phyloP scores from a whole-genome alignment of 2,888 invertebrate genomes.

The Drosophila lacicola region DNA sequence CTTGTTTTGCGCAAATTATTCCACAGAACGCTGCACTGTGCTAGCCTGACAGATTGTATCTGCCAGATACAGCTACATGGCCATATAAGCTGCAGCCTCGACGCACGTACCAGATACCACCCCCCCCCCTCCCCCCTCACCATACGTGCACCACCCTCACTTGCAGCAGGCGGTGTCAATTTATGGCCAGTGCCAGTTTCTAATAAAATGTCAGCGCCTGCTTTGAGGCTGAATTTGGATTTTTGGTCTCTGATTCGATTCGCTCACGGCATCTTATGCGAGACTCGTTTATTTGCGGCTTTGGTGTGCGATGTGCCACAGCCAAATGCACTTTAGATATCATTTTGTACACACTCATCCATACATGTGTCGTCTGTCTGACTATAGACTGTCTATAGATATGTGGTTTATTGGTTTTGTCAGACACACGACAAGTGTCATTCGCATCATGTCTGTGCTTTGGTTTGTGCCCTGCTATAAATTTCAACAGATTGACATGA shows the following conservation, averaged over 20 bases:
- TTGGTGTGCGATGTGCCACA: conserved; percentile 60
- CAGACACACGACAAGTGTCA: conserved; percentile 29
- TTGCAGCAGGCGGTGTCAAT: conserved; percentile 60
- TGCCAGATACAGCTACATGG: conserved; percentile 57
- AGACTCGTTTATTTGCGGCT: conserved; percentile 73
- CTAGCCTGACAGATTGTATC: conserved; percentile 72
- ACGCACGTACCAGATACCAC: conserved; percentile 43
- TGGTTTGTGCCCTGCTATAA: conserved; percentile 70
- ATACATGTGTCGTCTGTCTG: neutral
- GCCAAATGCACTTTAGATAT: conserved; percentile 75
- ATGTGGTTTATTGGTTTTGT: conserved; percentile 68
- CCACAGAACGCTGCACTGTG: conserved; percentile 56
- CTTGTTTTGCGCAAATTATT: conserved; percentile 73
- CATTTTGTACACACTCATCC: conserved; percentile 22
- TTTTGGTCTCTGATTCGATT: conserved; percentile 31
- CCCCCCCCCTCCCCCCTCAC: neutral
- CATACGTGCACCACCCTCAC: conserved; percentile 12
- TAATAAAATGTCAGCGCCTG: conserved; percentile 61
- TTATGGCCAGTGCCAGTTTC: conserved; percentile 66
- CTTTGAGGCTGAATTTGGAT: conserved; percentile 32
- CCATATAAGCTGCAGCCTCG: conserved; percentile 11
- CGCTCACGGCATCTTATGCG: conserved; percentile 56
- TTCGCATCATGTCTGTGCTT: conserved; percentile 43
- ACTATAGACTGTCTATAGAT: conserved; percentile 17
- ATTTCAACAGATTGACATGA: conserved; percentile 71